Percentiles rank a stretch among this genome's conserved stretches.
phyloP scores from a whole-genome alignment of 2,888 invertebrate species.

The Lottia gigantea region DNA sequence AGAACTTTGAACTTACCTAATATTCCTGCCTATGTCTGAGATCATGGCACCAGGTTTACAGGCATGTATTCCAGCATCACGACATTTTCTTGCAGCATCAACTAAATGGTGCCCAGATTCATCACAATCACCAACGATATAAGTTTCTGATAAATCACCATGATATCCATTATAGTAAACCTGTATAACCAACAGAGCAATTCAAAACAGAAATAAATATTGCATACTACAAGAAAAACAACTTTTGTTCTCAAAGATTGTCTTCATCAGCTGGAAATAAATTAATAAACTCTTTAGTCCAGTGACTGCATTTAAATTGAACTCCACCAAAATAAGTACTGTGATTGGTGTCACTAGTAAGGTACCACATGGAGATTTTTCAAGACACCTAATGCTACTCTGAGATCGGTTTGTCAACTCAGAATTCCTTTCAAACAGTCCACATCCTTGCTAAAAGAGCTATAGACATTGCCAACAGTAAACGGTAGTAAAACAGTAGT shows the following conservation, averaged over 20 bases:
- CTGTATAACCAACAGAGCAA: constrained; percentile 26
- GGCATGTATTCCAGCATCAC: constrained; percentile 73
- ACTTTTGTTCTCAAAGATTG: too few relatives aligned
- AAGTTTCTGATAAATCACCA: constrained; percentile 92
- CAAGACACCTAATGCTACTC: too few relatives aligned
- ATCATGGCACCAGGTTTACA: constrained; percentile 73
- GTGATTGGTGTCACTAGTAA: too few relatives aligned
- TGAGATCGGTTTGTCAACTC: too few relatives aligned
- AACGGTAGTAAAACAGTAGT: neutral
- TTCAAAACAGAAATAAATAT: too few relatives aligned
- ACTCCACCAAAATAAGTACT: too few relatives aligned
- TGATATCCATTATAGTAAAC: constrained; percentile 83
- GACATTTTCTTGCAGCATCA: constrained; percentile 77
- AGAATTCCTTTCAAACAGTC: too few relatives aligned
- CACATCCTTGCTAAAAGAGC: neutral
- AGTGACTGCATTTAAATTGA: too few relatives aligned
- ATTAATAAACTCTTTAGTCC: too few relatives aligned
- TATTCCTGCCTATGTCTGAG: constrained; percentile 60
- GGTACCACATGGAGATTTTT: too few relatives aligned
- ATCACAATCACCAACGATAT: constrained; percentile 86
- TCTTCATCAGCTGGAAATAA: too few relatives aligned
- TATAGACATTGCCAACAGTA: neutral
- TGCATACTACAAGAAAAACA: too few relatives aligned
- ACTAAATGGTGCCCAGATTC: constrained; percentile 78
- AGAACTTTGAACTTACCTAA: constrained; percentile 45